A percentile compares a stretch with the other conserved stretches of the same genome.
Evolutionary conservation across 2,888 invertebrate species (phyloP).

Genomic region (Drosophila borealis): DNA sequence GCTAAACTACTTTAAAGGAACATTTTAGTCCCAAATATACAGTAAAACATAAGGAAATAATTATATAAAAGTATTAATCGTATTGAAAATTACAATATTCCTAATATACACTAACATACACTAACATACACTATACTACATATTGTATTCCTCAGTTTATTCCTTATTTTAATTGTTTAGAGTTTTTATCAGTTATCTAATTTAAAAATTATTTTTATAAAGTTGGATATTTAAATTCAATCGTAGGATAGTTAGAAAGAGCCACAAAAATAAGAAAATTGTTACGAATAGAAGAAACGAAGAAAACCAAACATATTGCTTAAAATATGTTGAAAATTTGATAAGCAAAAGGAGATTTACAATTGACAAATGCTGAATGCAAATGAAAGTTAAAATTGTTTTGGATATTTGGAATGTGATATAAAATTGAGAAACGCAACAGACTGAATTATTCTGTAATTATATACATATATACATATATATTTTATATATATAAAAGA

Average conservation of each 20-base stretch:
- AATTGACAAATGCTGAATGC: not conserved
- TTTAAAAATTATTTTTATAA: not conserved
- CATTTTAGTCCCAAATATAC: not conserved
- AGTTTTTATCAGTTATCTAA: not conserved
- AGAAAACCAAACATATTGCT: not conserved
- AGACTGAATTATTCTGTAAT: not conserved
- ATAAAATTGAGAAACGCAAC: not conserved
- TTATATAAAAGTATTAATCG: not conserved
- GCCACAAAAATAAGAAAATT: not conserved
- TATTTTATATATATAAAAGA: too few relatives aligned
- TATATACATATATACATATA: too few relatives aligned
- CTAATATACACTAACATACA: too few relatives aligned
- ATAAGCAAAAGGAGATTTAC: not conserved
- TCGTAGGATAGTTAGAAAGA: slow-evolving; percentile 20
- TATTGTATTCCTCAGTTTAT: too few relatives aligned
- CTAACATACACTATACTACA: too few relatives aligned
- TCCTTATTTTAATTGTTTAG: not conserved
- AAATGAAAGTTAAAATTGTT: not conserved
- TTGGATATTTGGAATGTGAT: slow-evolving; percentile 2
- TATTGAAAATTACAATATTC: too few relatives aligned
- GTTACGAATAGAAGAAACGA: not conserved
- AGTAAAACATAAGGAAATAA: not conserved
- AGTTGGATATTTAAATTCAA: not conserved
- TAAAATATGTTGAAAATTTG: not conserved
- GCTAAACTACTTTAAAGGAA: not conserved